phyloP scores from a whole-genome alignment of 53 echinoderm and acorn worm genomes.

The Actinopyga echinites region DNA sequence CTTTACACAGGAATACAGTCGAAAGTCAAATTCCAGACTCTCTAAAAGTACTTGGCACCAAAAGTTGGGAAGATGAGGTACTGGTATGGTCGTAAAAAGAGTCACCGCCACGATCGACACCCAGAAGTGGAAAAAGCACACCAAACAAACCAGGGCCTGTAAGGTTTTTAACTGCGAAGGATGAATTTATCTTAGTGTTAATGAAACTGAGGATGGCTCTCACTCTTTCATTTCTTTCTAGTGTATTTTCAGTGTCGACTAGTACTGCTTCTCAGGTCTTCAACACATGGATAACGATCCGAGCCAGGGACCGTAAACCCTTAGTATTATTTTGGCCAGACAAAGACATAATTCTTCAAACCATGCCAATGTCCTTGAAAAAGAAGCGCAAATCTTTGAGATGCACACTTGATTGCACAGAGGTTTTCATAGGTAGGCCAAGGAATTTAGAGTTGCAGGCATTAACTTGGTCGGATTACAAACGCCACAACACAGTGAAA shows the following conservation, averaged over 20 bases:
- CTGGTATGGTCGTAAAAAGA: not conserved
- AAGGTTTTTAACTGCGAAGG: no score
- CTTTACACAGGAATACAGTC: not conserved
- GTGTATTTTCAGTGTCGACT: constrained; percentile 2
- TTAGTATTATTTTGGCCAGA: constrained; percentile 59
- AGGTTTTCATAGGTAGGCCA: constrained; percentile 67
- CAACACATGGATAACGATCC: constrained; percentile 62
- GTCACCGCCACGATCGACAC: not conserved
- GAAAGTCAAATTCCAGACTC: not conserved
- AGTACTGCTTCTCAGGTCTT: constrained; percentile 49
- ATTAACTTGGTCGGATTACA: constrained; percentile 75
- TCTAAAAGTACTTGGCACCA: not conserved
- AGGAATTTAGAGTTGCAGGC: constrained; percentile 52
- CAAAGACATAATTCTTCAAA: not conserved
- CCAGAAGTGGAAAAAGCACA: not conserved
- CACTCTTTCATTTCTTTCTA: no score
- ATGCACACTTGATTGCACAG: constrained; percentile 73
- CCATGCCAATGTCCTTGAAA: constrained; percentile 29
- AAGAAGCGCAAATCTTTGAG: constrained; percentile 28
- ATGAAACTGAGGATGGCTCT: no score
- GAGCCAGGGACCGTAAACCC: constrained; percentile 43
- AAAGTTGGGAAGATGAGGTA: not conserved
- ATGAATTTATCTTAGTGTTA: no score
- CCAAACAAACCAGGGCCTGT: not conserved
- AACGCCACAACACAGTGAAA: constrained; percentile 71